Evolutionary conservation across 2,888 invertebrate genomes (phyloP), one percentile per base, ranked within the genome.

Genomic region (Nephrocerus scutellatus): DNA sequence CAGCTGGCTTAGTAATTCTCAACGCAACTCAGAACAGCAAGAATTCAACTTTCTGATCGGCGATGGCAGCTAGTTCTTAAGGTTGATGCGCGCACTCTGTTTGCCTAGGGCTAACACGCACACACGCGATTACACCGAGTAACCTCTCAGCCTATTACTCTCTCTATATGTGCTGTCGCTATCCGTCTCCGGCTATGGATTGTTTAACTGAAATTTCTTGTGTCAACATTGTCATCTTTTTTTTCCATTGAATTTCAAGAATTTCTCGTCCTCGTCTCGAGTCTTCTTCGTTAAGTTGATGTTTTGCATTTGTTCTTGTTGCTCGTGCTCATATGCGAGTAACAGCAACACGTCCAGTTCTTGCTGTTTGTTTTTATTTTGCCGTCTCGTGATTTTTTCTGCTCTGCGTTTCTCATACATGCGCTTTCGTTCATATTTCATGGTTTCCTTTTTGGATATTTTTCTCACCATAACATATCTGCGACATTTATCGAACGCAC

Each of bases 171-270:
- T 39, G 44, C 44, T 36, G 40, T 43, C 44, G 46, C 44, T 41
- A n/a, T n/a, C n/a, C n/a, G n/a, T n/a, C n/a, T n/a, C n/a, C n/a
- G n/a, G n/a, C n/a, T n/a, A n/a, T n/a, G n/a, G n/a, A n/a, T n/a
- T 41, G 44, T 46, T 46, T 36, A 46, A 46, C 46, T 40, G 44
- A 39, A 43, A 46, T 46, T 46, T 46, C 44, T 44, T 46, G 44
- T 46, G 46, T 46, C 46, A 46, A 46, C 46, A 46, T 46, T 46
- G 46, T 46, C 46, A 46, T 46, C n/a, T n/a, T n/a, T n/a, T n/a
- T 44, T 46, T 46, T 46, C 46, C 44, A 44, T 41, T 46, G 46
- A 46, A 46, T 46, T 46, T 46, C 36, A 46, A 46, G 41, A 46
- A 44, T 46, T 46, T 46, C 33, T n/a, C 39, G 39, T 44, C 39